These are phyloP conservation scores for Sebastes taczanowskii DNA, from an alignment of 2,797 vertebrate species.

Conservation along the genomic window DNA sequence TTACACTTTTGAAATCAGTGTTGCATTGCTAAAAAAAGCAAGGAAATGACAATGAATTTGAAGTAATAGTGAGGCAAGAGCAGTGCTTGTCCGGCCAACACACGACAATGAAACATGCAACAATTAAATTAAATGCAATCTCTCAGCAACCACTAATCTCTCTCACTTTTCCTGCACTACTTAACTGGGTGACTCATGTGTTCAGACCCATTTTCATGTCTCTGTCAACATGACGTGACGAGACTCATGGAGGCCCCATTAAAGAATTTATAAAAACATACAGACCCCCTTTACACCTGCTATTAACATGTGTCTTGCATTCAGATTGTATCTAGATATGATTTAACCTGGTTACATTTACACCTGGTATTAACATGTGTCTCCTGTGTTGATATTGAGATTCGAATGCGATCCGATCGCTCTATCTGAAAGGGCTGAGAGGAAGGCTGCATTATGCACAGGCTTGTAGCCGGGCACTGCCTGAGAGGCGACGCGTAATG, in stretches of 20 bases:
- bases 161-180: neutral
- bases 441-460: no score
- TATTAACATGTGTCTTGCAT: no score
- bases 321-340: no score
- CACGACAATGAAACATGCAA: conserved; percentile 19
- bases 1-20: conserved; percentile 9
- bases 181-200: conserved; percentile 50
- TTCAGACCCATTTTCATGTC: conserved; percentile 59
- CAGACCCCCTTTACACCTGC: neutral
- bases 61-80: conserved; percentile 16
- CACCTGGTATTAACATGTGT: no score
- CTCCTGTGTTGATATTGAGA: no score
- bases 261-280: conserved; percentile 57
- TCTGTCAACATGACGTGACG: conserved; percentile 60
- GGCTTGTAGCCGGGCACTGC: no score
- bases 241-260: conserved; percentile 41
- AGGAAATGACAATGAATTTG: conserved; percentile 12
- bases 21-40: neutral
- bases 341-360: no score
- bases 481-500: no score
- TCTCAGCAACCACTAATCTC: neutral
- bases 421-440: no score
- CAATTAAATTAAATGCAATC: conserved; percentile 30
- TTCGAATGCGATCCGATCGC: no score
- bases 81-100: conserved; percentile 1